phyloP scores from a whole-genome alignment of 2,113 vertebrate genomes.

The Chaetops frenatus region DNA sequence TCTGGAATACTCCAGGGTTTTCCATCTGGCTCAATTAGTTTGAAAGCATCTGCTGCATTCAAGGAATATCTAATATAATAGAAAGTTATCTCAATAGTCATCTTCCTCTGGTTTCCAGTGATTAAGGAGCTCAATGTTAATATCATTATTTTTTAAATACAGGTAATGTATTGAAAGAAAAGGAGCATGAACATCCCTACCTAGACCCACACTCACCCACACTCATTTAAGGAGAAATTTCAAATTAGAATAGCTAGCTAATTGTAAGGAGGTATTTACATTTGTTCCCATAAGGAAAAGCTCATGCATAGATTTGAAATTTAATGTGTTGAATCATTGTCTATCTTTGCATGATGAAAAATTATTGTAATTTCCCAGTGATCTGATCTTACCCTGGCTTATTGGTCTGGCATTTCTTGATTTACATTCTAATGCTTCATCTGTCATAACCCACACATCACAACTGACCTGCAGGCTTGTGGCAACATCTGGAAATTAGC shows the following conservation, averaged over 20 bases:
- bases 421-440: constrained; percentile 5
- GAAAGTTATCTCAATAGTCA: background rate
- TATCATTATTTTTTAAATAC: background rate
- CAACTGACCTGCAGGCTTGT: background rate
- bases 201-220: background rate
- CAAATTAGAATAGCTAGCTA: background rate
- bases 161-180: background rate
- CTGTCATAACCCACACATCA: background rate
- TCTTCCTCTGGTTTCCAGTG: background rate
- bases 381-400: background rate
- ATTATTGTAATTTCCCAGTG: background rate
- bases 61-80: background rate
- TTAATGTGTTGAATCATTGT: background rate
- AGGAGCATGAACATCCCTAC: background rate
- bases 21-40: background rate
- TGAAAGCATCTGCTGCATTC: background rate
- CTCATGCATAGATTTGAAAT: background rate
- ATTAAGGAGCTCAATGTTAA: background rate
- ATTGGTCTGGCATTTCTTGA: background rate
- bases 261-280: background rate
- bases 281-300: background rate
- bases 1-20: background rate
- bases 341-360: background rate
- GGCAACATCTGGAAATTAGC: background rate
- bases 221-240: background rate